A percentile compares a stretch with the other conserved stretches of the same genome.
Evolutionary conservation across 1,140 invertebrate species (phyloP).

Genomic region (Pararge aegeria): DNA sequence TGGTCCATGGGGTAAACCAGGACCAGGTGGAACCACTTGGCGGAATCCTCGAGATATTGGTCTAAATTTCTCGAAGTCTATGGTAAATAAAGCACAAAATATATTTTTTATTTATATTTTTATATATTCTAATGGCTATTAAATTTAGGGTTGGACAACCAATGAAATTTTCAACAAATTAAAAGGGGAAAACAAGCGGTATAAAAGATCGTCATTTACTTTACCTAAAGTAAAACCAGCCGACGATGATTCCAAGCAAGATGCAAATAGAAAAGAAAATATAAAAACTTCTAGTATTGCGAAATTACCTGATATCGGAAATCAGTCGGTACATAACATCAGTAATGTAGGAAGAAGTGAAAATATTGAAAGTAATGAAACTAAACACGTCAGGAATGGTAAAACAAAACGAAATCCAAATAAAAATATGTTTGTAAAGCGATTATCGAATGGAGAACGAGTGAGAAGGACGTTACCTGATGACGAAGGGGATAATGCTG

Average conservation of each 20-base stretch:
- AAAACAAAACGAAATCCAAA: constrained; percentile 41
- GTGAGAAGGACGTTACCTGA: constrained; percentile 37
- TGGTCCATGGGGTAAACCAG: constrained; percentile 82
- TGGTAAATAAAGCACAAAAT: constrained; percentile 75
- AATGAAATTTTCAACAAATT: constrained; percentile 66
- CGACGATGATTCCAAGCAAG: constrained; percentile 47
- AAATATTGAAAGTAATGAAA: constrained; percentile 29
- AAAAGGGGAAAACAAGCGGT: constrained; percentile 48
- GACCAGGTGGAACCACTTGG: constrained; percentile 83
- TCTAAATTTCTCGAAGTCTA: constrained; percentile 83
- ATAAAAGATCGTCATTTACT: constrained; percentile 67
- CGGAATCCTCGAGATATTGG: constrained; percentile 83
- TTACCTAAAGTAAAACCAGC: constrained; percentile 73
- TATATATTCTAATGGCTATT: not conserved
- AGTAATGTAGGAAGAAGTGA: constrained; percentile 21
- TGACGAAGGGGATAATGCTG: constrained; percentile 31
- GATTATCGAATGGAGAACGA: constrained; percentile 56
- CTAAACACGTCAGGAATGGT: constrained; percentile 29
- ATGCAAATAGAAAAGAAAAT: constrained; percentile 45
- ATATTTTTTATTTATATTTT: not conserved
- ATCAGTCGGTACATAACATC: constrained; percentile 19
- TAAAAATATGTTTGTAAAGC: constrained; percentile 58
- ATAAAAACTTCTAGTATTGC: constrained; percentile 39
- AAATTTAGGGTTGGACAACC: constrained; percentile 69
- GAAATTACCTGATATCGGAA: constrained; percentile 61